Conservation (phyloP, 2,888 invertebrate genomes). For the Tetranychus piercei region DNA sequence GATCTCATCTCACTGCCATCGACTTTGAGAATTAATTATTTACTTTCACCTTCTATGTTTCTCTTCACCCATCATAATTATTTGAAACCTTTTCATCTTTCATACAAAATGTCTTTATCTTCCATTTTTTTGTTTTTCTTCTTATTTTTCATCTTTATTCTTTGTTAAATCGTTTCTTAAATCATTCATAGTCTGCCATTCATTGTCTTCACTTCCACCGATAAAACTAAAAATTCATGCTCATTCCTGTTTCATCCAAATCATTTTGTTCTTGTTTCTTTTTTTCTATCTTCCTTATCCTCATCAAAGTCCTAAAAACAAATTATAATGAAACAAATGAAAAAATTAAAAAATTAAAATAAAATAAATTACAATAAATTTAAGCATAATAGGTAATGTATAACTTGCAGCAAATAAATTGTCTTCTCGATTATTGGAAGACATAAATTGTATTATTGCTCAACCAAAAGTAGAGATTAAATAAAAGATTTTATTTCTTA, state of each 20-base stretch:
- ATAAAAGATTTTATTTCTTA: constrained; percentile 1
- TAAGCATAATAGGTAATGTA: not conserved
- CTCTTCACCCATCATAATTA: not conserved
- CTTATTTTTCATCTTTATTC: not conserved
- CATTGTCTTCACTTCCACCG: not conserved
- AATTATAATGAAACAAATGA: not conserved
- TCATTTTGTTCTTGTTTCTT: not conserved
- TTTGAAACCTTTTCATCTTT: too few relatives aligned
- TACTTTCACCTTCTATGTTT: not conserved
- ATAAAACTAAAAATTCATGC: not conserved
- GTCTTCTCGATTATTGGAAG: not conserved
- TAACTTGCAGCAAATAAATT: not conserved
- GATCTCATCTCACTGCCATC: not conserved
- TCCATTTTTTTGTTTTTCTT: not conserved
- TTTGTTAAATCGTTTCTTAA: not conserved
- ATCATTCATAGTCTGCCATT: not conserved
- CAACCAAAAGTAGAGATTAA: constrained; percentile 1
- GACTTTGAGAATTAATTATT: not conserved
- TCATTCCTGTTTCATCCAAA: not conserved
- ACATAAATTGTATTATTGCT: not conserved
- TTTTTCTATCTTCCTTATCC: not conserved
- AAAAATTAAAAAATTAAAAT: not conserved
- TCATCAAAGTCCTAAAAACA: not conserved
- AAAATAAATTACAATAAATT: not conserved
- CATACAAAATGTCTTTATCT: not conserved